Evolutionary conservation across 2,888 invertebrate species (phyloP).

Genomic region (Melanotus villosus): DNA sequence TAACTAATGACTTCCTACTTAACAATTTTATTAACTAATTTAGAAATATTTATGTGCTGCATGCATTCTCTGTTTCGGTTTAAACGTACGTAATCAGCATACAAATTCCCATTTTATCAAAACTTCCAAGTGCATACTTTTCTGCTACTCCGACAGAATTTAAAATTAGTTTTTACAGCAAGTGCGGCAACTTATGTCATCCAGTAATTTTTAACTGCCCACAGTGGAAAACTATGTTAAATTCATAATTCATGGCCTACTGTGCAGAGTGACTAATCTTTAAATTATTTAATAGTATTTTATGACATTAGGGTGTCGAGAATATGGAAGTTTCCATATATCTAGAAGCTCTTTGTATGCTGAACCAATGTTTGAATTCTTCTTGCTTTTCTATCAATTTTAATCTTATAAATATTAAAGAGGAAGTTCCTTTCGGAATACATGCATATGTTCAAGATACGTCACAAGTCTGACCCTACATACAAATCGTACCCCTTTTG

Average conservation of each 20-base stretch:
- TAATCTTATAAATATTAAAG: constrained; percentile 14
- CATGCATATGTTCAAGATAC: not conserved
- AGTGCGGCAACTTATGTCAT: constrained; percentile 10
- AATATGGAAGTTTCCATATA: not conserved
- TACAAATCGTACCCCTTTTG: not conserved
- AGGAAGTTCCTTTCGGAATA: not conserved
- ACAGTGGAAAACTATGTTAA: not conserved
- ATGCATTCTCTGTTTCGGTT: not conserved
- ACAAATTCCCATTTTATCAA: constrained; percentile 12
- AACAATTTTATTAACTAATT: not conserved
- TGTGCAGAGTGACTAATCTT: not conserved
- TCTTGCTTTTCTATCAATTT: constrained; percentile 7
- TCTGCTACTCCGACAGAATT: constrained; percentile 3
- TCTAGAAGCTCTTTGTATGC: not conserved
- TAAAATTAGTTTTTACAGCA: constrained; percentile 15
- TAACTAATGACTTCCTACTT: constrained; percentile 1
- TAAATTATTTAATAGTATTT: too few relatives aligned
- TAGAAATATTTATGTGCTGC: not conserved
- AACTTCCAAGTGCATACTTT: constrained; percentile 16
- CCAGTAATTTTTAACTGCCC: constrained; percentile 6
- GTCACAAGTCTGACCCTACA: not conserved
- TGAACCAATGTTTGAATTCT: not conserved
- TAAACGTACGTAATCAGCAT: not conserved
- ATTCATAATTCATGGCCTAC: not conserved
- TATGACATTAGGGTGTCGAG: too few relatives aligned